A percentile compares a stretch with the other conserved stretches of the same genome.
Evolutionary conservation across 2,113 vertebrate species (phyloP).

Genomic region (Limanda limanda): DNA sequence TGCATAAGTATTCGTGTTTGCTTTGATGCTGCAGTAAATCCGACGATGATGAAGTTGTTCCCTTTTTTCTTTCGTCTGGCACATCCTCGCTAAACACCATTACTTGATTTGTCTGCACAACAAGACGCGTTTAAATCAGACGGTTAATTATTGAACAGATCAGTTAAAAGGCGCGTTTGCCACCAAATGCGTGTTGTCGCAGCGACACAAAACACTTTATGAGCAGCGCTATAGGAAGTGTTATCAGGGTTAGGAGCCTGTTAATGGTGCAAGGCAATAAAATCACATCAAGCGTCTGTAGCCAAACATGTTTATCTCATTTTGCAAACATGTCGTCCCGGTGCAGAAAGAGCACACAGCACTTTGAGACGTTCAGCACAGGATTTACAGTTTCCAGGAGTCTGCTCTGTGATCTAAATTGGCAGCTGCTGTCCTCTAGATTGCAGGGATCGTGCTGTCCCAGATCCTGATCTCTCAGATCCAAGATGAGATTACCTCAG

Average conservation of each 20-base stretch:
- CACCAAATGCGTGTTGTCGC: neutral
- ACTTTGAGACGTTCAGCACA: slow-evolving; percentile 45
- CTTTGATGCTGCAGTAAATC: slow-evolving; percentile 56
- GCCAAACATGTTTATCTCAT: neutral
- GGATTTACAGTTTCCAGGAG: slow-evolving; percentile 17
- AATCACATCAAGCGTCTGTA: slow-evolving; percentile 3
- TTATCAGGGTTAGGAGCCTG: neutral
- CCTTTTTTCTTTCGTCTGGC: slow-evolving; percentile 18
- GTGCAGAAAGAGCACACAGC: slow-evolving; percentile 9
- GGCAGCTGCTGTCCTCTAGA: slow-evolving; percentile 73
- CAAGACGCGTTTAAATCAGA: slow-evolving; percentile 11
- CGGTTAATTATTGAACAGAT: slow-evolving; percentile 28
- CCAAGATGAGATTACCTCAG: slow-evolving; percentile 80
- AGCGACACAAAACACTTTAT: neutral
- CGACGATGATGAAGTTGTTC: slow-evolving; percentile 18
- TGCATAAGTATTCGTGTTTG: slow-evolving; percentile 35
- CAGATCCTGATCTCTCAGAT: slow-evolving; percentile 85
- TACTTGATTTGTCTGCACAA: slow-evolving; percentile 12
- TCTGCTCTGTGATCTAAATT: slow-evolving; percentile 49
- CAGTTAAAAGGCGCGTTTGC: neutral
- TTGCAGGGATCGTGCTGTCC: slow-evolving; percentile 83
- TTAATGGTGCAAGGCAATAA: neutral
- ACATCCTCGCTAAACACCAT: slow-evolving; percentile 22
- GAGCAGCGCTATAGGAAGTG: neutral
- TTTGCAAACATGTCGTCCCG: neutral